Conservation (phyloP, 2,113 vertebrate species). For the Sisor rabdophorus region DNA sequence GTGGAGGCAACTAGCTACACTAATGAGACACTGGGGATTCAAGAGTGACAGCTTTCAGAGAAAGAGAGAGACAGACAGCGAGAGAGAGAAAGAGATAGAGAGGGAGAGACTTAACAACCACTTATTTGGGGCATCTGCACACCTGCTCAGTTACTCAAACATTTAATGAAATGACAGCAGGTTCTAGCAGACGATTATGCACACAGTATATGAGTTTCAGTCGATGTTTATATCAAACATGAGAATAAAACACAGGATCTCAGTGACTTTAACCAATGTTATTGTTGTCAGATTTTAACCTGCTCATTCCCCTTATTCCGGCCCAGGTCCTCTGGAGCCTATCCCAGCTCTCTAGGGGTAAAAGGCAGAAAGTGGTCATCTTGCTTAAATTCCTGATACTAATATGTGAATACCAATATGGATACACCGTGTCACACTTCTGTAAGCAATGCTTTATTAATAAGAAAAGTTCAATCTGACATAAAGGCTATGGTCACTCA, state of each 20-base stretch:
- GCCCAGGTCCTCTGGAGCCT: too few relatives aligned
- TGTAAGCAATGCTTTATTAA: not conserved
- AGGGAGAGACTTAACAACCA: not conserved
- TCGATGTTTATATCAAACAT: not conserved
- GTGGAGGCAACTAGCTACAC: conserved; percentile 52
- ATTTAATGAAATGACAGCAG: not conserved
- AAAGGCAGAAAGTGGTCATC: too few relatives aligned
- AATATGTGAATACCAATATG: not conserved
- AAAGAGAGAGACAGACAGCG: conserved; percentile 3
- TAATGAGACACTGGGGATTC: conserved; percentile 63
- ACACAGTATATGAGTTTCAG: not conserved
- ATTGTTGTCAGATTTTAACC: not conserved
- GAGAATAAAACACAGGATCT: not conserved
- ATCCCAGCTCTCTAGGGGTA: too few relatives aligned
- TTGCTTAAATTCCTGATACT: too few relatives aligned
- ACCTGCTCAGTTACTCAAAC: not conserved
- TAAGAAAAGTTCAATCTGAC: not conserved
- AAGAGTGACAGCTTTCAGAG: conserved; percentile 16
- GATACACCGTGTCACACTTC: not conserved
- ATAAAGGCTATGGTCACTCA: not conserved
- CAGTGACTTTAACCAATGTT: not conserved
- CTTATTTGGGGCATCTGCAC: not conserved
- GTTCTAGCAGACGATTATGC: not conserved
- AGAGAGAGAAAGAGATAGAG: conserved; percentile 29
- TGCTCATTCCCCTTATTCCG: too few relatives aligned